Base-by-base conservation (phyloP, 2,797 vertebrate genomes). In the Zenarchopterus dispar region DNA sequence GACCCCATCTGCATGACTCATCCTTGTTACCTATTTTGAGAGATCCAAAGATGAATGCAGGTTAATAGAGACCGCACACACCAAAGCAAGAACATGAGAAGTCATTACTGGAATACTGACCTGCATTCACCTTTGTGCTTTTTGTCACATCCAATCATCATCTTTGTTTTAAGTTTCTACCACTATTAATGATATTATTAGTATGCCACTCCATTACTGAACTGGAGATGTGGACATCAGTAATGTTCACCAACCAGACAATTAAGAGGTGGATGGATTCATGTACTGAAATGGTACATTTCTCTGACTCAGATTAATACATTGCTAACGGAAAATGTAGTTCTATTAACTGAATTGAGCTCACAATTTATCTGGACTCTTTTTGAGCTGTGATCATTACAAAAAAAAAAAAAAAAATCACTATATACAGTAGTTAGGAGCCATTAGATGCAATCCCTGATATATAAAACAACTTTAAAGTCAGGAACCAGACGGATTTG, bases 1-100 rank as follows among this genome's bases (percentile, higher is more conserved):
- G 24, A 42, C 56, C 8, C 9, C 8, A 0, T 15, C 50, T 41
- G 8, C 36, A 53, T 68, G 67, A 80, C 47, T 78, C 51, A 73
- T 75, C 71, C 70, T 54, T 63, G 69, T 77, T 84, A 76, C 80
- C 75, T 70, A 41, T 44, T 63, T 77, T 72, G 22, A 53, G 61
- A 75, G 57, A 57, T 49, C 75, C 47, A 80, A 28, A 80, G 44
- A 46, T 70, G 19, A 74, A 17, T 21, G 26, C 33, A 75, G 81
- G 78, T 85, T 87, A 85, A 86, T 74, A 55, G 63, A 69, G 62
- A 71, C 50, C 66, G 69, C n/a, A 13, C 43, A 45, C 33, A 60
- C 51, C 39, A 24, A 33, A 62, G 64, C 73, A 62, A 69, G 68
- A 66, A 46, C 49, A 79, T 13, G 33, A 36, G 33, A 36, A 36